phyloP scores from a whole-genome alignment of 2,113 vertebrate genomes.

The Microcebus murinus region DNA sequence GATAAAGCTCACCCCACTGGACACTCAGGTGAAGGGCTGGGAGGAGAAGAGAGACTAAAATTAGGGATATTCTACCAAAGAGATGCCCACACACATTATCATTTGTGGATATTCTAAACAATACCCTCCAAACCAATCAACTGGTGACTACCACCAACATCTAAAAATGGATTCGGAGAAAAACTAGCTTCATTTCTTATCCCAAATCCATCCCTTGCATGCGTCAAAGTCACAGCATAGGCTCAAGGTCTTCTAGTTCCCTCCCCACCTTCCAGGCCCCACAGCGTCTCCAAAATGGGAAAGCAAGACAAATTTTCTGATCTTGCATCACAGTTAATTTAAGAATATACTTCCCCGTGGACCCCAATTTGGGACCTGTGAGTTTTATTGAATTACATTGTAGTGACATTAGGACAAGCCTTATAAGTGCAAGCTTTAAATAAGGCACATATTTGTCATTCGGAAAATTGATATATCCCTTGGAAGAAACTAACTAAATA shows the following conservation, averaged over 20 bases:
- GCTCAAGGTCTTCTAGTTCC: background rate
- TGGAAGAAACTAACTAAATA: constrained; percentile 21
- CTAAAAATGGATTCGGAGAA: background rate
- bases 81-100: background rate
- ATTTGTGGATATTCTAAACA: background rate
- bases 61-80: background rate
- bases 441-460: background rate
- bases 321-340: background rate
- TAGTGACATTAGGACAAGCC: background rate
- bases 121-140: background rate
- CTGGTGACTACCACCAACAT: background rate
- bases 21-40: background rate
- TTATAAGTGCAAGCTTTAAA: constrained; percentile 43
- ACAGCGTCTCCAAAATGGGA: background rate
- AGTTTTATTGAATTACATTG: background rate
- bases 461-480: background rate
- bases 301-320: background rate
- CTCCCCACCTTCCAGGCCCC: background rate
- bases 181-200: background rate
- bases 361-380: background rate
- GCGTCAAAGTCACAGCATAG: background rate
- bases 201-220: background rate
- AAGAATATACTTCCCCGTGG: background rate
- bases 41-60: background rate
- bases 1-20: background rate